Evolutionary conservation across 2,113 vertebrate genomes (phyloP), one percentile per base, ranked within the genome.

Genomic region (Otus sunia): DNA sequence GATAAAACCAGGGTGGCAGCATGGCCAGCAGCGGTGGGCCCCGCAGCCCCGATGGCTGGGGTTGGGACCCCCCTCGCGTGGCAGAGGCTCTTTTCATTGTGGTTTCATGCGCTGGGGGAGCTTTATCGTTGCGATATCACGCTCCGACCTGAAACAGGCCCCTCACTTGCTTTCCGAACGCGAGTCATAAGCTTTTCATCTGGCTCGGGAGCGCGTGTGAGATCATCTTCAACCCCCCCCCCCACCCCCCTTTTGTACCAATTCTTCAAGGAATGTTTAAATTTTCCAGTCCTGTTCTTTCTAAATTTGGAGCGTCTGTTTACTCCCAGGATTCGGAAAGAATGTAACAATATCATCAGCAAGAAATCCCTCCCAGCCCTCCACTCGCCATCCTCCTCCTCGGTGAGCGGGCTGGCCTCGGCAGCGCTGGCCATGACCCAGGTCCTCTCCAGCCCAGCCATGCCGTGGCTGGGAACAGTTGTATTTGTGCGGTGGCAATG

Each of bases 271-370:
- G 97, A 97, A 97, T 95, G 95, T 97, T 97, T 97, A 97, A 96
- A 96, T 97, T 98, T 97, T 97, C 97, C 97, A 98, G 96, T 86
- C 82, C 93, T 92, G 90, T 97, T 96, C 96, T 94, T 98, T 97
- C 97, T 97, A 98, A 97, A 98, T 97, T 98, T 98, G 97, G 96
- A 98, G 74, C 4, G 55, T 90, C 94, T 97, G 95, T 98, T 97
- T 97, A 97, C 97, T 97, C 97, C 96, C 92, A 97, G 94, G 96
- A 98, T 97, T 97, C 85, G 96, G 97, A 98, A 98, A 97, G 97
- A 97, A 98, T 98, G 94, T 96, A 83, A 86, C 96, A 95, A 89
- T 93, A 96, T 94, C 96, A 97, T 96, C 94, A 95, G 90, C 4
- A 11, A 97, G 93, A 95, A 93, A 96, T 94, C 95, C 96, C 87